phyloP scores from a whole-genome alignment of 2,888 invertebrate genomes.

The Ctena decussata region DNA sequence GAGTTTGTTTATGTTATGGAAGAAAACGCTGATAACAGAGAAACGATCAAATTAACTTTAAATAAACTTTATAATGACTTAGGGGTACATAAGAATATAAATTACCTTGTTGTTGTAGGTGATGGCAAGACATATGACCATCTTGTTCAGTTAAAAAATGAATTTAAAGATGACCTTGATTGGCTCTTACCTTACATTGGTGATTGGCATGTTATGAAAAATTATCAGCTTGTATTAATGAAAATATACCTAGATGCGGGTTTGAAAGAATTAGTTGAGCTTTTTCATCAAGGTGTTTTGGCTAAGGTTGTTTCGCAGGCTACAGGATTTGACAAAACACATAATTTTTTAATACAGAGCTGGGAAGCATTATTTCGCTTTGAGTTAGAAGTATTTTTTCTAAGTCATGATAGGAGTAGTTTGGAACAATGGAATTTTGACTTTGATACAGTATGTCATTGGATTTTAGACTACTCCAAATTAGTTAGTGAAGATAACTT shows the following conservation, averaged over 20 bases:
- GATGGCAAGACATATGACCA: constrained; percentile 29
- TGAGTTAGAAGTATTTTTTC: too few relatives aligned
- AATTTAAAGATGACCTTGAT: background rate
- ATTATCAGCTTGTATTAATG: constrained; percentile 2
- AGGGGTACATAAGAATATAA: background rate
- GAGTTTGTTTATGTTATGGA: too few relatives aligned
- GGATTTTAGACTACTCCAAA: too few relatives aligned
- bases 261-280: constrained; percentile 15
- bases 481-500: too few relatives aligned
- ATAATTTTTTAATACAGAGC: too few relatives aligned
- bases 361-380: too few relatives aligned
- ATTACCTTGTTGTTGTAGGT: constrained; percentile 21
- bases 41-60: background rate
- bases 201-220: constrained; percentile 28
- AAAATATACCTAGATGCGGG: constrained; percentile 28
- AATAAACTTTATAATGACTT: background rate
- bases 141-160: constrained; percentile 17
- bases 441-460: too few relatives aligned
- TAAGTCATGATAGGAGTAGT: too few relatives aligned
- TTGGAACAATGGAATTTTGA: too few relatives aligned
- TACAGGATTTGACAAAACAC: background rate
- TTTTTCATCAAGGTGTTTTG: background rate
- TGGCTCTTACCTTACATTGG: constrained; percentile 27
- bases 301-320: background rate
- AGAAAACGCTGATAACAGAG: background rate